Conservation (phyloP, 2,888 invertebrate species). For the Nomada ruficornis region DNA sequence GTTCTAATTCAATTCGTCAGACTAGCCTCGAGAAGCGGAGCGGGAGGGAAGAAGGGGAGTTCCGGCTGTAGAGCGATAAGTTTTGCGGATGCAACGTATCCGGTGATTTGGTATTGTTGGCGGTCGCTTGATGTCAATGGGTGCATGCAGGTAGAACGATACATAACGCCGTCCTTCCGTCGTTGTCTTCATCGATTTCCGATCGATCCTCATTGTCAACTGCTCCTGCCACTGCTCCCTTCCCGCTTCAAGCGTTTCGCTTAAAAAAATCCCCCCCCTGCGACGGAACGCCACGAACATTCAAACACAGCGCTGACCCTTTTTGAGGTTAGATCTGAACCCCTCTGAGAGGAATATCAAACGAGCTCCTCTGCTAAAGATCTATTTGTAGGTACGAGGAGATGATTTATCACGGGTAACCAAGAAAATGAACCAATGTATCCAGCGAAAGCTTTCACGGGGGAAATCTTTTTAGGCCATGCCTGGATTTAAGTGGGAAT, state of each 20-base stretch:
- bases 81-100: conserved; percentile 82
- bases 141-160: conserved; percentile 79
- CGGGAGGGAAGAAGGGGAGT: conserved; percentile 61
- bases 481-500: too few species aligned
- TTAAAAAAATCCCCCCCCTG: not conserved
- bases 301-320: not conserved
- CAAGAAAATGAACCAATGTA: too few species aligned
- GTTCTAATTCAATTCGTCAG: conserved; percentile 6
- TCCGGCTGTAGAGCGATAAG: conserved; percentile 75
- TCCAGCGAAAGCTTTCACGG: too few species aligned
- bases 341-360: too few species aligned
- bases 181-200: conserved; percentile 51
- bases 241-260: not conserved
- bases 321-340: not conserved
- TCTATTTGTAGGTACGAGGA: too few species aligned
- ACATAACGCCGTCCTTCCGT: conserved; percentile 38
- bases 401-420: too few species aligned
- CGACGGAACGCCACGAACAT: not conserved
- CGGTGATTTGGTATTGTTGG: conserved; percentile 82
- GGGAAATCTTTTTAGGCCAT: too few species aligned
- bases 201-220: conserved; percentile 38
- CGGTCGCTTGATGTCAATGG: conserved; percentile 74
- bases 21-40: not conserved
- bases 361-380: too few species aligned
- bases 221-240: not conserved